Evolutionary conservation across 2,113 vertebrate species (phyloP), one percentile per base, ranked within the genome.

Genomic region (Notiomystis cincta): DNA sequence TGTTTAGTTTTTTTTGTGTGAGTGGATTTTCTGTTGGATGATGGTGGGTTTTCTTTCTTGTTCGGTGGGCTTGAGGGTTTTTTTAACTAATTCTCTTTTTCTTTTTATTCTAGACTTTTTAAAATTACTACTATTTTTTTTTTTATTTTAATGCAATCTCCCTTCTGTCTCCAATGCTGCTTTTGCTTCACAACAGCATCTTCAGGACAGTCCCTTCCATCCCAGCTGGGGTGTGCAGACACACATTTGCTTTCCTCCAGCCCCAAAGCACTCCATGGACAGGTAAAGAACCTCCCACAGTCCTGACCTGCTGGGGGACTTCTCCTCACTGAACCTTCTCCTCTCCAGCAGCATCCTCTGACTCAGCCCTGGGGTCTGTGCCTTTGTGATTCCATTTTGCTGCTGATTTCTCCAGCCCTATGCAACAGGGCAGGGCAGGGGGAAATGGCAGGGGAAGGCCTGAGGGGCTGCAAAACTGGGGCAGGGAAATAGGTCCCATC

Each of bases 391-490:
- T 33, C 31, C 12, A 1, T 83, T 84, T 54, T 56, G 72, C 13
- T 7, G 10, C 53, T 10, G 31, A 13, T 11, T 30, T 40, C 23
- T 65, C 11, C 73, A 66, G 53, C 31, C 35, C 3, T 23, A 1
- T 19, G 47, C 53, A 3, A 5, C 17, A 0, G 25, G 50, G 56
- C 16, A 47, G 62, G 38, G 31, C 38, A n/a, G 69, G 12, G 71
- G 11, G n/a, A 50, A 37, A 61, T 2, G 33, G 53, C 51, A 60
- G n/a, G 28, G 50, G 12, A 35, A 47, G 37, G 27, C 18, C 31
- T 1, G 0, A 37, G 23, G 31, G 60, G n/a, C 58, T 54, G 53
- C 1, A 1, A 48, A 47, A 60, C 10, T 0, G 0, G 13, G 14
- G 12, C 40, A 56, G 60, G 33, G 45, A 28, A 78, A 38, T 15